A percentile compares a stretch with the other conserved stretches of the same genome.
Evolutionary conservation across 2,113 vertebrate species (phyloP).

Genomic region (Oceanites oceanicus): DNA sequence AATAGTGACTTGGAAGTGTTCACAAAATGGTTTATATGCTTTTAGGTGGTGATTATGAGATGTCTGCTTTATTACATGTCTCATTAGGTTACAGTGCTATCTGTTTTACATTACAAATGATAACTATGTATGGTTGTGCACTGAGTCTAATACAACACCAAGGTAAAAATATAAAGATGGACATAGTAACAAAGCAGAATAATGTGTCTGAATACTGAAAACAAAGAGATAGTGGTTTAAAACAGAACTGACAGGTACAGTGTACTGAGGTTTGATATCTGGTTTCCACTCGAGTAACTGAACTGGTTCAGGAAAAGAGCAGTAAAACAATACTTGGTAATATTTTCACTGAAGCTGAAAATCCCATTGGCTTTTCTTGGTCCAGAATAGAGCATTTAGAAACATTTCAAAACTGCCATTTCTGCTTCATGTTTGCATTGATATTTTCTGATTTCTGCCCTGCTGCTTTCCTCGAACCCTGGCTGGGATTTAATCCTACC

Average conservation of each 20-base stretch:
- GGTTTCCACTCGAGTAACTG: not conserved
- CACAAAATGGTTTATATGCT: not conserved
- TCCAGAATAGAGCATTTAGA: not conserved
- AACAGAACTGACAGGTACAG: not conserved
- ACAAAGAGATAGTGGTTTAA: not conserved
- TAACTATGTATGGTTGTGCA: not conserved
- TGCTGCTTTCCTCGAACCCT: not conserved
- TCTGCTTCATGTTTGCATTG: not conserved
- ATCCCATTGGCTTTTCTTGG: not conserved
- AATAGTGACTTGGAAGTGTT: not conserved
- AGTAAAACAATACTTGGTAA: not conserved
- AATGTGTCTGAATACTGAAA: not conserved
- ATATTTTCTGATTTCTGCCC: not conserved
- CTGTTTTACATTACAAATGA: not conserved
- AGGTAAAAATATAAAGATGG: not conserved
- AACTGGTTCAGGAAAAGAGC: not conserved
- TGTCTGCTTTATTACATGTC: constrained; percentile 25
- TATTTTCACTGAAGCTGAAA: not conserved
- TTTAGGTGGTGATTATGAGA: constrained; percentile 1
- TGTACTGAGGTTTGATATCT: not conserved
- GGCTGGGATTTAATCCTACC: not conserved
- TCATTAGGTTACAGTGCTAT: constrained; percentile 17
- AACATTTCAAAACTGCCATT: not conserved
- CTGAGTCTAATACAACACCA: not conserved
- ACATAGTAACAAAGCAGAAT: not conserved